Conservation (phyloP, 2,888 invertebrate genomes). For the Melieria omissa region DNA sequence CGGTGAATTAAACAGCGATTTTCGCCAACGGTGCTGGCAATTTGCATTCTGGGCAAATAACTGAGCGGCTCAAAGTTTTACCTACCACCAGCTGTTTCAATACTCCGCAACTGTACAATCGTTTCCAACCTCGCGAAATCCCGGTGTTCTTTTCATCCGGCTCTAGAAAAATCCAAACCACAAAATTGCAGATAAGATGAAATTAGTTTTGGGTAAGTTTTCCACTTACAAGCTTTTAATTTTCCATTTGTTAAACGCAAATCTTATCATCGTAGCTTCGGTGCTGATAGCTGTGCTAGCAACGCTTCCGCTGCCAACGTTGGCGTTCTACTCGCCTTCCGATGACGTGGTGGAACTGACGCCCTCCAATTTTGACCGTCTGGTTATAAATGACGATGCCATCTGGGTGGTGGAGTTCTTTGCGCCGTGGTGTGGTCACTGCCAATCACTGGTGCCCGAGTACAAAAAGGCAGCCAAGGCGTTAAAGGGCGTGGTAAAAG, state of each 20-base stretch:
- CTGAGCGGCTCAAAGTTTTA: slow-evolving; percentile 20
- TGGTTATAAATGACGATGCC: slow-evolving; percentile 84
- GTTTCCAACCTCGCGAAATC: too few species aligned
- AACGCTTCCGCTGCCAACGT: slow-evolving; percentile 36
- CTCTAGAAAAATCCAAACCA: slow-evolving; percentile 28
- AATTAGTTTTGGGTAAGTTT: slow-evolving; percentile 34
- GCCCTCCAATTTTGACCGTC: slow-evolving; percentile 85
- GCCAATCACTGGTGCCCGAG: slow-evolving; percentile 90
- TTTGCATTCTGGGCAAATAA: not conserved
- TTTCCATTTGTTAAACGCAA: not conserved
- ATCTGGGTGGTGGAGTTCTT: slow-evolving; percentile 90
- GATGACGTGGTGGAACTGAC: slow-evolving; percentile 88
- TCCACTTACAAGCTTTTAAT: not conserved
- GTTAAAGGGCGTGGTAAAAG: slow-evolving; percentile 92
- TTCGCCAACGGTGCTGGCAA: too few species aligned
- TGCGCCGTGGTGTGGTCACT: slow-evolving; percentile 96
- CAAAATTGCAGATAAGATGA: slow-evolving; percentile 24
- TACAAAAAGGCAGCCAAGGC: slow-evolving; percentile 94
- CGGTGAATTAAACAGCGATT: too few species aligned
- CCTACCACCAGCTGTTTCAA: slow-evolving; percentile 25
- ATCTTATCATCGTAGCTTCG: slow-evolving; percentile 17
- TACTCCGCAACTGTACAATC: not conserved
- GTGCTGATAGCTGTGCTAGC: slow-evolving; percentile 17
- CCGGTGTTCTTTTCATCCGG: not conserved
- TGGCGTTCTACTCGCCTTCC: slow-evolving; percentile 73